Percentiles rank a stretch among this genome's conserved stretches.
Conservation (phyloP, 2,888 invertebrate genomes). For the Netelia virgata region DNA sequence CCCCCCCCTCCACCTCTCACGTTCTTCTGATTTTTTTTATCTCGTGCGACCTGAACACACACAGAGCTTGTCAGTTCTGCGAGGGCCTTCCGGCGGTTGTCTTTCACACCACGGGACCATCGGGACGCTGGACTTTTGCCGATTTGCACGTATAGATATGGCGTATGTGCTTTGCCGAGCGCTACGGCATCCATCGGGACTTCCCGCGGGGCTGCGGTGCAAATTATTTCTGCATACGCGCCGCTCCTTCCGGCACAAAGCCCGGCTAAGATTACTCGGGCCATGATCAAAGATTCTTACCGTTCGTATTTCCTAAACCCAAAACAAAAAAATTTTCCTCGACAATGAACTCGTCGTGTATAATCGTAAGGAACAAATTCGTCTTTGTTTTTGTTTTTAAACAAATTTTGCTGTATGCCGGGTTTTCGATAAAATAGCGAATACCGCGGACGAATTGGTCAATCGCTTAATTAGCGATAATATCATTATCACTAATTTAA, state of each 20-base stretch:
- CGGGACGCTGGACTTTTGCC: conserved; percentile 32
- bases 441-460: too few species aligned
- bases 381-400: too few species aligned
- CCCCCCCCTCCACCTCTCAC: conserved; percentile 16
- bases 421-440: too few species aligned
- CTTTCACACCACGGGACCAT: conserved; percentile 40
- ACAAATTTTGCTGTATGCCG: too few species aligned
- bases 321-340: too few species aligned
- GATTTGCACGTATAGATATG: conserved; percentile 17
- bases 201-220: background rate
- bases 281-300: background rate
- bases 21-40: conserved; percentile 41
- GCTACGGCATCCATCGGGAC: conserved; percentile 15
- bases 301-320: too few species aligned
- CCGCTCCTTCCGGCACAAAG: background rate
- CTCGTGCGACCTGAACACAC: conserved; percentile 39
- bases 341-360: too few species aligned
- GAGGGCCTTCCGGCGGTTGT: conserved; percentile 44
- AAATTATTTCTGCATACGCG: conserved; percentile 33
- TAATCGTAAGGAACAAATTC: too few species aligned
- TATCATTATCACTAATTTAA: too few species aligned
- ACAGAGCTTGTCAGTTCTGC: conserved; percentile 44
- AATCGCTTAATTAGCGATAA: too few species aligned
- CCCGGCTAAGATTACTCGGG: background rate
- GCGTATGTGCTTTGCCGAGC: background rate